These are phyloP conservation scores for Galeruca laticollis DNA, from an alignment of 2,888 invertebrate species.

Conservation along the genomic window DNA sequence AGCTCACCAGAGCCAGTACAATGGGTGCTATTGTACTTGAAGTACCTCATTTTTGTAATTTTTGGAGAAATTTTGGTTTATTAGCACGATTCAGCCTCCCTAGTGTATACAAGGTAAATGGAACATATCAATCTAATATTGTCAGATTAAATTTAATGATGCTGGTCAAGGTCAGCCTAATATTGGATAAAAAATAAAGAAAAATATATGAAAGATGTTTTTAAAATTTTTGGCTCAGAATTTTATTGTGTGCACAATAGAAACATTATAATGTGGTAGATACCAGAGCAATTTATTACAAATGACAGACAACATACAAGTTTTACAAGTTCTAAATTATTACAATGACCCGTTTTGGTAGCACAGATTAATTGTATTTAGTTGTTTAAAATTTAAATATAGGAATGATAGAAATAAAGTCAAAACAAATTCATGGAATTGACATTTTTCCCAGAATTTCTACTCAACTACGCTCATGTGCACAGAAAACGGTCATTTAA, in stretches of 20 bases:
- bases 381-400: not conserved
- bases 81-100: no score
- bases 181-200: not conserved
- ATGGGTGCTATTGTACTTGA: no score
- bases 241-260: not conserved
- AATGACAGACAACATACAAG: not conserved
- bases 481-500: no score
- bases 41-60: no score
- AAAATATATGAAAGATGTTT: not conserved
- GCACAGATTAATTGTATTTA: not conserved
- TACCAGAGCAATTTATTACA: not conserved
- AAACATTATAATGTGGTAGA: not conserved
- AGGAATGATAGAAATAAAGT: not conserved
- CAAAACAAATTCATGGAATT: no score
- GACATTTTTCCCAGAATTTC: no score
- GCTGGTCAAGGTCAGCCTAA: not conserved
- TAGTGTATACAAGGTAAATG: no score
- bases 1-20: no score
- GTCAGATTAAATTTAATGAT: no score
- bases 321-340: not conserved
- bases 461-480: no score
- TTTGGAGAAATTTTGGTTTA: no score
- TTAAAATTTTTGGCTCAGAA: not conserved
- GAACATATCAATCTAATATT: no score
- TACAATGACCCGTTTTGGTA: not conserved